Conservation (phyloP, 2,113 vertebrate species). For the Sorex fumeus region DNA sequence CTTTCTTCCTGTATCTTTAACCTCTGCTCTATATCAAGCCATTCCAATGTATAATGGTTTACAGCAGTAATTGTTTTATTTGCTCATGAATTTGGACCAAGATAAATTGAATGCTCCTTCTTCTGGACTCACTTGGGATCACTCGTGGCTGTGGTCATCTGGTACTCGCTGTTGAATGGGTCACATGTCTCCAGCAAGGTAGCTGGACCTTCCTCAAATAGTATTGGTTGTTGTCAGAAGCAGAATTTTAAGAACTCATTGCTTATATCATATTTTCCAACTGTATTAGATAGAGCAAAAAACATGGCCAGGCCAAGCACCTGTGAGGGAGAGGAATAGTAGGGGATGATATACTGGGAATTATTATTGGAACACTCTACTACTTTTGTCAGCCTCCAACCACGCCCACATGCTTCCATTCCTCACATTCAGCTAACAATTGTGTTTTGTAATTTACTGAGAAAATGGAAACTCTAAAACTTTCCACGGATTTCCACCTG, state of each 20-base stretch:
- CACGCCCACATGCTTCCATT: background rate
- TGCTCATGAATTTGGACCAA: slow-evolving; percentile 15
- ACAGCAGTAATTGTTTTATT: background rate
- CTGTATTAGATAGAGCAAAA: background rate
- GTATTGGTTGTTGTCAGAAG: background rate
- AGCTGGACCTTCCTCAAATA: background rate
- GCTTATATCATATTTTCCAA: background rate
- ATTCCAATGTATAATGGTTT: background rate
- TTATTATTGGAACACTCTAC: slow-evolving; percentile 17
- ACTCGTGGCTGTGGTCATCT: background rate
- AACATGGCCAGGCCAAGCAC: background rate
- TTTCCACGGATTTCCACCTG: background rate
- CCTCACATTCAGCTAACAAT: background rate
- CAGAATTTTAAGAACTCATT: background rate
- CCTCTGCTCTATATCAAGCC: background rate
- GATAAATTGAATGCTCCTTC: background rate
- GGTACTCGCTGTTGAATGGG: background rate
- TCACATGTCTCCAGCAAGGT: background rate
- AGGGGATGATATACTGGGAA: background rate
- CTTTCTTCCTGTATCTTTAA: background rate
- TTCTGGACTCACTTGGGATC: background rate
- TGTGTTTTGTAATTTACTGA: slow-evolving; percentile 1
- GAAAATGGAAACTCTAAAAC: background rate
- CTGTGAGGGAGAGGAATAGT: background rate
- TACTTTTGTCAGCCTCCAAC: background rate